These are phyloP conservation scores for Taenaris catops DNA, from an alignment of 2,888 invertebrate genomes.

Conservation along the genomic window DNA sequence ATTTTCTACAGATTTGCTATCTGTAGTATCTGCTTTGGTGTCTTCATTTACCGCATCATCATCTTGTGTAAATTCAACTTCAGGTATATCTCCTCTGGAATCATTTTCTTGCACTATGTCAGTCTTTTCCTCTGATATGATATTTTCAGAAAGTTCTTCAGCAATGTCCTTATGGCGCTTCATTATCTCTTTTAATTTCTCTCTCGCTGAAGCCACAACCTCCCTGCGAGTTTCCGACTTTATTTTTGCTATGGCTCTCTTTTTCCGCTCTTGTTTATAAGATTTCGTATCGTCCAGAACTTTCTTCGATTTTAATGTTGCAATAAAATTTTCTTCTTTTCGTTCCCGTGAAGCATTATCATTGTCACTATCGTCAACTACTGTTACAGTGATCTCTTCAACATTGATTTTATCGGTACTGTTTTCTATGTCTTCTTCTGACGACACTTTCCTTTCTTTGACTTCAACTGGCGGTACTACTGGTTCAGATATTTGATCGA, in stretches of 20 bases:
- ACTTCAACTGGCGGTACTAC: constrained; percentile 14
- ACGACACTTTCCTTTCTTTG: constrained; percentile 9
- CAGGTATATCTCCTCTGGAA: constrained; percentile 54
- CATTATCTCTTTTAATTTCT: constrained; percentile 71
- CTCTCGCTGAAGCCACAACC: constrained; percentile 71
- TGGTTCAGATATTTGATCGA: constrained; percentile 15
- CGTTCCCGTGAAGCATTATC: constrained; percentile 27
- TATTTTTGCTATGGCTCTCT: constrained; percentile 65
- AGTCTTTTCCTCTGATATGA: constrained; percentile 40
- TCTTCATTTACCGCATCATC: constrained; percentile 10
- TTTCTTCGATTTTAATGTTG: constrained; percentile 43
- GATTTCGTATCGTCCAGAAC: constrained; percentile 48
- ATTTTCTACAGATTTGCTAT: constrained; percentile 8
- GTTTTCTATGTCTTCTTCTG: constrained; percentile 17
- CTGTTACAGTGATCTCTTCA: constrained; percentile 21
- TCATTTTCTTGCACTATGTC: constrained; percentile 35
- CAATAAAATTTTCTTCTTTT: constrained; percentile 25
- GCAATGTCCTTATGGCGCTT: constrained; percentile 67
- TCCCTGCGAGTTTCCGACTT: constrained; percentile 68
- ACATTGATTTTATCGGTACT: constrained; percentile 9
- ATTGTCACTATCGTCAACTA: constrained; percentile 25
- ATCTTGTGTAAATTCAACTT: constrained; percentile 27
- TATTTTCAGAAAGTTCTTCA: constrained; percentile 47
- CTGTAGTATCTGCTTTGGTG: constrained; percentile 10
- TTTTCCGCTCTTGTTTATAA: constrained; percentile 53